Base-by-base conservation (phyloP, 1,140 invertebrate genomes). In the Kradibia gibbosae region DNA sequence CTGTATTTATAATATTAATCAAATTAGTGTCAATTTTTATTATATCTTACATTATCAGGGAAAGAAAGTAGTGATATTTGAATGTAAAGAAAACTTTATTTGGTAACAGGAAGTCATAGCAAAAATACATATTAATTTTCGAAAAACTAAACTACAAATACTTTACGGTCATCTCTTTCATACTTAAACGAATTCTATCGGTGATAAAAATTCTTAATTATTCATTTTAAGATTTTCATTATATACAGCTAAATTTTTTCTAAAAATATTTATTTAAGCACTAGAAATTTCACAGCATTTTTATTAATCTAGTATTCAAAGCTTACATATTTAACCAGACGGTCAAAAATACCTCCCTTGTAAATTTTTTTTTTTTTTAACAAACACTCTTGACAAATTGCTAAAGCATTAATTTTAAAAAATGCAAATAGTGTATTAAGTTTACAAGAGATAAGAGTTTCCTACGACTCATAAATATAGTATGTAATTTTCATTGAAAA, bases 101-200 rank as follows among this genome's bases (percentile, higher is more conserved):
- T 80, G 31, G 22, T 53, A 55, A 55, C n/a, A 67, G 20, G 60
- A 62, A 34, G 0, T 34, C 2, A 62, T 31, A 48, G 4, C 15
- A 42, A 42, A 75, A 75, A 75, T 75, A 39, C 57, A 74, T 39
- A 39, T 36, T 11, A 60, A 60, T 60, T 60, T 60, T 60, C 25
- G 25, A 28, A 5, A 28, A 28, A 60, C 31, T n/a, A 4, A 62
- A 31, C n/a, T 31, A 8, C n/a, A 60, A 60, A n/a, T n/a, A n/a
- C 5, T 2, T 4, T 3, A 53, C 2, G 22, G 7, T 53, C 5
- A 53, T 20, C 3, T 10, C 50, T 7, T 13, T 53, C 1, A 1
- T 55, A 3, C 4, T 55, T 8, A 53, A 53, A 3, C 22, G 15
- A 53, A 53, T 53, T 55, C 10, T 55, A n/a, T 55, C 22, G 25